These are phyloP conservation scores for Hirudo medicinalis DNA, from an alignment of 1,140 invertebrate genomes.

Conservation along the genomic window DNA sequence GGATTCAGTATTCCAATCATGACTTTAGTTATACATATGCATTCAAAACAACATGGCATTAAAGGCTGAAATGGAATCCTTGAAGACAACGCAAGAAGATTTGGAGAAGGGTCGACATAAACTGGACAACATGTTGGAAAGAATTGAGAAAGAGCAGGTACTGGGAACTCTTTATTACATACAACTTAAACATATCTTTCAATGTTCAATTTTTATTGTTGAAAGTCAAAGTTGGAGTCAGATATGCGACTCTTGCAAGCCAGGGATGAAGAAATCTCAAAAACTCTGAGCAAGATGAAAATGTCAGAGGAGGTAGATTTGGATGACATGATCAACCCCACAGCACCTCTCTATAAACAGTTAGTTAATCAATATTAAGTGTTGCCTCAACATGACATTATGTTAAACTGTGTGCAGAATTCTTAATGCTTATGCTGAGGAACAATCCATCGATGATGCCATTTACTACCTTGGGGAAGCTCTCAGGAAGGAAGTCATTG, in stretches of 20 bases:
- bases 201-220: neutral
- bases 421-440: conserved; percentile 87
- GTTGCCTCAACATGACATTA: neutral
- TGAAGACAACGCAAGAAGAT: conserved; percentile 75
- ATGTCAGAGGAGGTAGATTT: conserved; percentile 68
- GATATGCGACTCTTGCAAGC: conserved; percentile 68
- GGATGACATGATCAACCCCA: conserved; percentile 90
- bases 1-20: too few species aligned
- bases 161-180: neutral
- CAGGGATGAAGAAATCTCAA: conserved; percentile 71
- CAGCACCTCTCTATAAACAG: conserved; percentile 89
- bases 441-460: conserved; percentile 92
- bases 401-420: conserved; percentile 50
- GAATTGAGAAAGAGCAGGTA: conserved; percentile 68
- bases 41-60: conserved; percentile 17
- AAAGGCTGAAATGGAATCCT: conserved; percentile 77
- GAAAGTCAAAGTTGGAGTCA: conserved; percentile 59
- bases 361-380: conserved; percentile 27
- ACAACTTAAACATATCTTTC: neutral
- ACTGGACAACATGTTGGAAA: conserved; percentile 65
- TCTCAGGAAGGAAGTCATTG: conserved; percentile 75
- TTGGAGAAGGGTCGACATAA: conserved; percentile 68
- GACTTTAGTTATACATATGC: neutral
- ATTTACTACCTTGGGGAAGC: conserved; percentile 98
- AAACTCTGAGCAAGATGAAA: conserved; percentile 61